Percentiles rank a stretch among this genome's conserved stretches.
Conservation (phyloP, 2,113 vertebrate species). For the Forbesichthys papilliferus region DNA sequence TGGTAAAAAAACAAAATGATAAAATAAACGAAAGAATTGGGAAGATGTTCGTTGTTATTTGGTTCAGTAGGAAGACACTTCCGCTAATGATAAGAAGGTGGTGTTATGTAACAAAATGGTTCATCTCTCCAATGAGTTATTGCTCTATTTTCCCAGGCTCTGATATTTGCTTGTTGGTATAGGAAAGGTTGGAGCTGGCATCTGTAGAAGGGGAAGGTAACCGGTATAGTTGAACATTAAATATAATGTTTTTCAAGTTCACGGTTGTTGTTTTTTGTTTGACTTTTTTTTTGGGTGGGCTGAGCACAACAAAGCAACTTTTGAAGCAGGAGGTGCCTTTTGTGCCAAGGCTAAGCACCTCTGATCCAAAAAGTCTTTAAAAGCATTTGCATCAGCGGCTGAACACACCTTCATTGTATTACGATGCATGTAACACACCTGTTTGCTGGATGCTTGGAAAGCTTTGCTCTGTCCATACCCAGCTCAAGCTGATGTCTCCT, state of each 20-base stretch:
- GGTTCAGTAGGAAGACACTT: slow-evolving; percentile 27
- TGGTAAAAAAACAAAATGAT: slow-evolving; percentile 27
- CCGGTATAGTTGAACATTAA: not conserved
- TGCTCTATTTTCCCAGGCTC: slow-evolving; percentile 71
- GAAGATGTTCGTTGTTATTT: slow-evolving; percentile 50
- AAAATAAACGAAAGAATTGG: not conserved
- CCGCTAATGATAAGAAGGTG: slow-evolving; percentile 10
- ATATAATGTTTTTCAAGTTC: slow-evolving; percentile 32
- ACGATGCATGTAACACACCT: not conserved
- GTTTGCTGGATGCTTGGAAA: not conserved
- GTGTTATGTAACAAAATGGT: slow-evolving; percentile 34
- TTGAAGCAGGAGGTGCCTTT: not conserved
- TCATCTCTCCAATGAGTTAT: slow-evolving; percentile 65
- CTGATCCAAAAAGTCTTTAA: too few species aligned
- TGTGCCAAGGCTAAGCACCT: not conserved
- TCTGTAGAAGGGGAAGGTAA: slow-evolving; percentile 23
- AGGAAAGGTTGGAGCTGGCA: slow-evolving; percentile 52
- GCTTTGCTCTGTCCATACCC: not conserved
- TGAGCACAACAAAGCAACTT: not conserved
- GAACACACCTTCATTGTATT: not conserved
- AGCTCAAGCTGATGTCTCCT: not conserved
- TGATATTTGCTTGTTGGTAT: slow-evolving; percentile 33
- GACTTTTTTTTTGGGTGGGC: not conserved
- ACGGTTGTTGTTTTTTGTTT: slow-evolving; percentile 32
- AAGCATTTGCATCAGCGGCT: not conserved